Evolutionary conservation across 2,888 invertebrate genomes (phyloP), one percentile per base, ranked within the genome.

Genomic region (Aquatica leii): DNA sequence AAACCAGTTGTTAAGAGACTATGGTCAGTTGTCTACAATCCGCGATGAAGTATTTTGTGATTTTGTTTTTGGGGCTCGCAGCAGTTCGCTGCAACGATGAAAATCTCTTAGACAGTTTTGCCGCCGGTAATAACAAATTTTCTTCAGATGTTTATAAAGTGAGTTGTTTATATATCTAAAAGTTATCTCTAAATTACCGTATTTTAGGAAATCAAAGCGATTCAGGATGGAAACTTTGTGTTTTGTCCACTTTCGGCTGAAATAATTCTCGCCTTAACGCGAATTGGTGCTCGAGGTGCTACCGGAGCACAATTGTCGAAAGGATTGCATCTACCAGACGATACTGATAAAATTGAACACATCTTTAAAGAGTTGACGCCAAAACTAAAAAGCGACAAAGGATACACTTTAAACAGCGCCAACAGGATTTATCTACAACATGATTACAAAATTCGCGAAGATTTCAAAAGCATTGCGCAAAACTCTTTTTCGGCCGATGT

Each of bases 401-500:
- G n/a, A 2, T 48, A 24, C 14, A n/a, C 20, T 2, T 21, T 48
- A 5, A 48, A 18, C n/a, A 18, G 12, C 15, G 48, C 48, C 8
- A 48, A 20, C 20, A 48, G 18, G 5, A 21, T 48, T 11, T 18
- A 18, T 12, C 9, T 48, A 1, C 11, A 12, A 3, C 3, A 21
- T 21, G 17, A n/a, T 18, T 48, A 48, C 9, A 3, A 21, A 11
- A 24, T 48, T 21, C 15, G 18, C n/a, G 74, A 84, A 0, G 76
- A 82, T 15, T 87, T 88, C 66, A 83, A 86, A 69, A 80, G 83
- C 5, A 80, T 88, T 41, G 87, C 91, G 0, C 74, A 82, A 6
- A 83, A 86, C 18, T 81, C 86, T 37, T 93, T 91, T 75, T 80
- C 85, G 52, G 86, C 90, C 1, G 85, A 83, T 4, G 84, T 88